Evolutionary conservation across 2,888 invertebrate species (phyloP).

Genomic region (Pardosa pseudoannulata): DNA sequence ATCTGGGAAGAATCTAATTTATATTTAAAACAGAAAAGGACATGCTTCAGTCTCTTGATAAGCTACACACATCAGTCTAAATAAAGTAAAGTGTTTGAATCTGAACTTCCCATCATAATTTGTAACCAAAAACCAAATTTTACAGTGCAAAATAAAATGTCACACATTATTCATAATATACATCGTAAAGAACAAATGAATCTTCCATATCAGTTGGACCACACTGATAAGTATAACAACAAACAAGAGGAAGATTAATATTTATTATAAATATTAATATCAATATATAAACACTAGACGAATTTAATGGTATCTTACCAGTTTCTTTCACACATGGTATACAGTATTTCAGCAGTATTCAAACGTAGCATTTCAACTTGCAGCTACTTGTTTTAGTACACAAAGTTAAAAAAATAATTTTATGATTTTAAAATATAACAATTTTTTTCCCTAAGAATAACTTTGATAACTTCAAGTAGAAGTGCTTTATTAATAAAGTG

Average conservation of each 20-base stretch:
- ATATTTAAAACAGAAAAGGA: no score
- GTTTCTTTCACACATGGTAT: not conserved
- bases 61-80: no score
- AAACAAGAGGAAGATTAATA: no score
- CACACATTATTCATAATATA: no score
- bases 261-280: no score
- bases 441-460: slow-evolving; percentile 6
- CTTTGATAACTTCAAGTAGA: slow-evolving; percentile 13
- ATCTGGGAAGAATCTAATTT: no score
- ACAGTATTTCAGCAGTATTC: not conserved
- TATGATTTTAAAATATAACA: slow-evolving; percentile 7
- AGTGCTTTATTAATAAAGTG: slow-evolving; percentile 2
- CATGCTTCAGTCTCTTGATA: no score
- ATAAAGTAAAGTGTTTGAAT: no score
- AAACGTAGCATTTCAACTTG: not conserved
- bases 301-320: not conserved
- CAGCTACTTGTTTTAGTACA: not conserved
- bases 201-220: not conserved
- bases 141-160: no score
- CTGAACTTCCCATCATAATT: no score
- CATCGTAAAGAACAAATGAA: no score
- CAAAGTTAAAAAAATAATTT: slow-evolving; percentile 17
- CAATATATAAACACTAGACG: not conserved
- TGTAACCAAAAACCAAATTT: no score
- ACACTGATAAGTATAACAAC: not conserved